A percentile compares a stretch with the other conserved stretches of the same genome.
phyloP scores from a whole-genome alignment of 2,113 vertebrate species.

The Scolopax mira region DNA sequence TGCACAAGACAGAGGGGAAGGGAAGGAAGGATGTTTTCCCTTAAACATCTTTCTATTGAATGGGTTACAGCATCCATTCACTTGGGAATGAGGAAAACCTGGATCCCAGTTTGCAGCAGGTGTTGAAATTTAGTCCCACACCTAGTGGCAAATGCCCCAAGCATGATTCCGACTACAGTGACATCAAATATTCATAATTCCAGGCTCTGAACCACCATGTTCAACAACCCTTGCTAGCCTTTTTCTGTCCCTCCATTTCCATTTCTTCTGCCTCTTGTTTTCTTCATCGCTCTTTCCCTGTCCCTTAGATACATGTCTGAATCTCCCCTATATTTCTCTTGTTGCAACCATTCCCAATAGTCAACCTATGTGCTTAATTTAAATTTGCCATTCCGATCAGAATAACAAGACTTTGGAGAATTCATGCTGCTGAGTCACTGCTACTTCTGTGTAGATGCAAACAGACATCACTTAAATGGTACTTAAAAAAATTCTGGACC shows the following conservation, averaged over 20 bases:
- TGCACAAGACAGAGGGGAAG: not conserved
- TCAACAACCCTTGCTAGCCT: not conserved
- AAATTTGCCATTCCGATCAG: conserved; percentile 35
- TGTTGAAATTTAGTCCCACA: not conserved
- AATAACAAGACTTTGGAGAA: conserved; percentile 46
- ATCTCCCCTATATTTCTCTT: not conserved
- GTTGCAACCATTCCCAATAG: not conserved
- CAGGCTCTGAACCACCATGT: not conserved
- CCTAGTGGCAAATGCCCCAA: not conserved
- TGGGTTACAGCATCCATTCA: not conserved
- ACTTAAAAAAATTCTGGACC: conserved; percentile 39
- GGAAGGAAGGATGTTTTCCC: not conserved
- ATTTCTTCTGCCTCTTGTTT: not conserved
- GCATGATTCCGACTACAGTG: not conserved
- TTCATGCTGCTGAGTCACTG: conserved; percentile 48
- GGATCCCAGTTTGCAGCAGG: not conserved
- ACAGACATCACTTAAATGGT: conserved; percentile 38
- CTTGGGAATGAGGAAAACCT: not conserved
- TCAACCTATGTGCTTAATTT: conserved; percentile 15
- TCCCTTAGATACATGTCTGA: not conserved
- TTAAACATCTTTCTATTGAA: not conserved
- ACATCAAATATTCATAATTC: not conserved
- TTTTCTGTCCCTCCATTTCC: not conserved
- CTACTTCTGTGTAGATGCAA: conserved; percentile 32
- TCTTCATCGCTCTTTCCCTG: not conserved